A percentile compares a stretch with the other conserved stretches of the same genome.
Conservation (phyloP, 2,797 vertebrate genomes). For the Poecile montanus region DNA sequence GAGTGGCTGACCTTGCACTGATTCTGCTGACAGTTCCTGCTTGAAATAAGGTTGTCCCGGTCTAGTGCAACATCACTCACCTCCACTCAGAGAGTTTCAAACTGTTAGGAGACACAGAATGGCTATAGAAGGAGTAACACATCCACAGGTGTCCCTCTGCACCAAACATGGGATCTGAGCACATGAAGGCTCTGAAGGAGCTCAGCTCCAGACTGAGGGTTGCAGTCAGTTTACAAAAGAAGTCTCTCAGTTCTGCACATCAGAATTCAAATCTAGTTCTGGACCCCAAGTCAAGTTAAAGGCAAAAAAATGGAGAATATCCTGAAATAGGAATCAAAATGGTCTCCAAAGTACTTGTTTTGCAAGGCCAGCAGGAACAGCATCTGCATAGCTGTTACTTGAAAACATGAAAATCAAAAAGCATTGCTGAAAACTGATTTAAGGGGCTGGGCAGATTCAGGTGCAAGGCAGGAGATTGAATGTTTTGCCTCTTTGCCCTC, state of each 20-base stretch:
- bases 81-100: conserved; percentile 10
- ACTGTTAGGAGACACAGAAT: background rate
- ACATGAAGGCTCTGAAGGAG: background rate
- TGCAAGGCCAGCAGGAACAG: background rate
- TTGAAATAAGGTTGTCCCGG: conserved; percentile 30
- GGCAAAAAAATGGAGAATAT: background rate
- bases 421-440: background rate
- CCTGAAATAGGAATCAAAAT: background rate
- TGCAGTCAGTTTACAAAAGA: background rate
- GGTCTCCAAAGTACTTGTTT: background rate
- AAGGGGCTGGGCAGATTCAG: background rate
- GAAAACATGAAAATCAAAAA: background rate
- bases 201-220: background rate
- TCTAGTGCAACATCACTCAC: conserved; percentile 12
- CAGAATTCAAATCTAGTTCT: background rate
- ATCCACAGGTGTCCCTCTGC: background rate
- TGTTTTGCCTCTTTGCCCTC: conserved; percentile 38
- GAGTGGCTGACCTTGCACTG: conserved; percentile 8
- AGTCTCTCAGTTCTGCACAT: background rate
- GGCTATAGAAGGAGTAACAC: background rate
- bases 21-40: conserved; percentile 45
- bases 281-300: background rate
- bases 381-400: background rate
- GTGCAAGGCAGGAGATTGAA: background rate
- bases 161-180: background rate